A percentile compares a stretch with the other conserved stretches of the same genome.
phyloP scores from a whole-genome alignment of 2,113 vertebrate species.

The Ceyx melanurus region DNA sequence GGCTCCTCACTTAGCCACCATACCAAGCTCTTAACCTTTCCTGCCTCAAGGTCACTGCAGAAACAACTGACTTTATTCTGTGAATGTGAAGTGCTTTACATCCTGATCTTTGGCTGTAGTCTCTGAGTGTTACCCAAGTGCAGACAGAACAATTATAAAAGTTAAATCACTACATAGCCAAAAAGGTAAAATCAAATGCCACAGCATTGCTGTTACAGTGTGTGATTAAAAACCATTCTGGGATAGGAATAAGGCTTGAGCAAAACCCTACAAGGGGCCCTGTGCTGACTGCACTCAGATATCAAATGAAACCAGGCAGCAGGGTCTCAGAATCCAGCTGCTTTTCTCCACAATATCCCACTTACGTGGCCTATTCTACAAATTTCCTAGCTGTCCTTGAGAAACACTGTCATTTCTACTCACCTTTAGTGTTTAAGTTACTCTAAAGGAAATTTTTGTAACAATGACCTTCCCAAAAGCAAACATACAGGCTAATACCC shows the following conservation, averaged over 20 bases:
- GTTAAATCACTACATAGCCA: neutral
- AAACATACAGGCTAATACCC: neutral
- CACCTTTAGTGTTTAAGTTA: neutral
- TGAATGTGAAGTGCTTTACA: neutral
- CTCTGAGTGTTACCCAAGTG: neutral
- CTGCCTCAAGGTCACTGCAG: neutral
- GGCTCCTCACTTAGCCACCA: neutral
- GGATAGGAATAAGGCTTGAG: neutral
- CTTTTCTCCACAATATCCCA: neutral
- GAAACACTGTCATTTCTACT: neutral
- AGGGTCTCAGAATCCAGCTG: neutral
- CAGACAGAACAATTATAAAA: neutral
- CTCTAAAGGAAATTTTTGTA: neutral
- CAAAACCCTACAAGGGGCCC: neutral
- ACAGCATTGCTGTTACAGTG: neutral
- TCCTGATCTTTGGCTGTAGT: neutral
- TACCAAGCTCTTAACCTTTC: neutral
- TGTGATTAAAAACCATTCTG: neutral
- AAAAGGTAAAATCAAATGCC: neutral
- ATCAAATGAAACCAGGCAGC: neutral
- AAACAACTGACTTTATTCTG: neutral
- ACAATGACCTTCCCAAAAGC: neutral
- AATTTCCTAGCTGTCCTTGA: neutral
- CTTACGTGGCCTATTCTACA: fast-evolving
- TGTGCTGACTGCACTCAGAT: neutral